phyloP scores from a whole-genome alignment of 2,888 invertebrate genomes.

The Sarcophaga carnaria region DNA sequence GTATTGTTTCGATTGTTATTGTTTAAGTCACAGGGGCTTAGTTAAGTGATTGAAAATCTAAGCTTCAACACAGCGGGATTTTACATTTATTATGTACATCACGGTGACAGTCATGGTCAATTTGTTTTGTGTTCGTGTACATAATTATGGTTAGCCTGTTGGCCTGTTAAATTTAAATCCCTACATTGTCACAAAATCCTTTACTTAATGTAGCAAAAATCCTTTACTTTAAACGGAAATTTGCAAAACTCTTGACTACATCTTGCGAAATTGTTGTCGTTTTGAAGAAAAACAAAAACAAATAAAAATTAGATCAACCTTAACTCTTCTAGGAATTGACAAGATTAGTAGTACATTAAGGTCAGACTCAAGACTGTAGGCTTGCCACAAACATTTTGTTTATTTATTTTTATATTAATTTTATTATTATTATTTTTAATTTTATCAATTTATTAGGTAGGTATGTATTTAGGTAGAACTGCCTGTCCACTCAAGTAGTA shows the following conservation, averaged over 20 bases:
- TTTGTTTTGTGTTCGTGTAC: neutral
- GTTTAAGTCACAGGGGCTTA: neutral
- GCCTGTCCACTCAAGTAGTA: too few species aligned
- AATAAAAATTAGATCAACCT: too few species aligned
- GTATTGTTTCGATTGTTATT: neutral
- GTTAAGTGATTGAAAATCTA: constrained; percentile 8
- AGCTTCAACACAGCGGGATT: neutral
- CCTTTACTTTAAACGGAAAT: constrained; percentile 53
- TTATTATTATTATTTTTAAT: too few species aligned
- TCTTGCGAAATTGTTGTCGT: constrained; percentile 31
- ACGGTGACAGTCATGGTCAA: neutral
- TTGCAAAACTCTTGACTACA: constrained; percentile 5
- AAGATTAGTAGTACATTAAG: too few species aligned
- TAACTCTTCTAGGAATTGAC: too few species aligned
- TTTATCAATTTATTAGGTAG: too few species aligned
- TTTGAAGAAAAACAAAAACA: too few species aligned
- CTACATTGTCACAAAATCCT: constrained; percentile 40
- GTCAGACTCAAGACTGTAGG: too few species aligned
- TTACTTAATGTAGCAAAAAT: constrained; percentile 53
- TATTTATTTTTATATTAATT: too few species aligned
- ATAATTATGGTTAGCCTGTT: too few species aligned
- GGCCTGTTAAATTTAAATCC: constrained; percentile 39
- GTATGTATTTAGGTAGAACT: too few species aligned
- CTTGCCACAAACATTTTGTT: too few species aligned
- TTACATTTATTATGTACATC: neutral